These are phyloP conservation scores for Bungarus multicinctus DNA, from an alignment of 2,113 vertebrate genomes.

Conservation along the genomic window DNA sequence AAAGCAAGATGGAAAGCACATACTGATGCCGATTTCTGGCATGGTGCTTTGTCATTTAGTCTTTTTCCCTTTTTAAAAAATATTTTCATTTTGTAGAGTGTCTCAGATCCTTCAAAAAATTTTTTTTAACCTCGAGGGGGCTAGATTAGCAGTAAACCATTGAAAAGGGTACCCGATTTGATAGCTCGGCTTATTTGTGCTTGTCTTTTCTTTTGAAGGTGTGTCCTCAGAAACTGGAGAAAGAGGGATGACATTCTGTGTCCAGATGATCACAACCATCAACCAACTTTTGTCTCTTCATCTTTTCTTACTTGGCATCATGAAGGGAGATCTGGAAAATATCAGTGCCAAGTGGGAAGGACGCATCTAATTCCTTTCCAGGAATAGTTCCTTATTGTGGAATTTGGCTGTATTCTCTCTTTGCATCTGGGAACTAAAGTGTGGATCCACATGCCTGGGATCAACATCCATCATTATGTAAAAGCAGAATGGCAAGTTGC, in stretches of 20 bases:
- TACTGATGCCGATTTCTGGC: not conserved
- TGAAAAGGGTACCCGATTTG: not conserved
- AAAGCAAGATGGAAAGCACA: not conserved
- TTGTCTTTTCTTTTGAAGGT: not conserved
- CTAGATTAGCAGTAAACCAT: not conserved
- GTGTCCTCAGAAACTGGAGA: not conserved
- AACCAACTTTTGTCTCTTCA: constrained; percentile 9
- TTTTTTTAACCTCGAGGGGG: not conserved
- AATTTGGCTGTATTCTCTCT: not conserved
- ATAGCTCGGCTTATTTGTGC: not conserved
- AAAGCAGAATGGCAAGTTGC: constrained; percentile 38
- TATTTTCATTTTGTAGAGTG: not conserved
- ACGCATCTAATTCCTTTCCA: constrained; percentile 44
- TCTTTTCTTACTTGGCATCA: constrained; percentile 3
- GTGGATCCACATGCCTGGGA: not conserved
- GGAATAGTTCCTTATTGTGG: constrained; percentile 37
- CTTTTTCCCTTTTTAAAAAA: not conserved
- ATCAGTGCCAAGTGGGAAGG: constrained; percentile 33
- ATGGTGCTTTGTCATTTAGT: not conserved
- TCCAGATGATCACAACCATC: constrained; percentile 59
- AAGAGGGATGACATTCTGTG: constrained; percentile 30
- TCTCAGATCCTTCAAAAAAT: not conserved
- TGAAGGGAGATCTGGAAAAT: constrained; percentile 14
- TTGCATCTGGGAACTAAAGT: constrained; percentile 11
- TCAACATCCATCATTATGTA: constrained; percentile 28